These are phyloP conservation scores for Fragum whitleyi DNA, from an alignment of 2,888 invertebrate species.

Conservation along the genomic window DNA sequence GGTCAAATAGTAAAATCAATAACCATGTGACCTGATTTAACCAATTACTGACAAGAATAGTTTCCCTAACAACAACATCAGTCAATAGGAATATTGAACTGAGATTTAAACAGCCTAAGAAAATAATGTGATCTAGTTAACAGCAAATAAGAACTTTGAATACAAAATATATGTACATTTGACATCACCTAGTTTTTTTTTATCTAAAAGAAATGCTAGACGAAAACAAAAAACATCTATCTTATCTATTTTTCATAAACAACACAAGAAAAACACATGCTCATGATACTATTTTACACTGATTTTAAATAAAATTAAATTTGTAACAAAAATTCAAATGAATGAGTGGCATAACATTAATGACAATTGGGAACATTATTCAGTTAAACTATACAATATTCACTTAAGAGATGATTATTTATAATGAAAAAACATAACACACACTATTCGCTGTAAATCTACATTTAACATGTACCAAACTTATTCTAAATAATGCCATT, in stretches of 20 bases:
- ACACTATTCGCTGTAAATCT: slow-evolving; percentile 28
- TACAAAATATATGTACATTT: slow-evolving; percentile 55
- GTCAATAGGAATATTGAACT: slow-evolving; percentile 27
- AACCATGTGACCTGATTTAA: slow-evolving; percentile 39
- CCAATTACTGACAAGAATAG: slow-evolving; percentile 19
- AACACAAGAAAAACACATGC: slow-evolving; percentile 25
- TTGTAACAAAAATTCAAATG: slow-evolving; percentile 25
- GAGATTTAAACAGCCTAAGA: slow-evolving; percentile 34
- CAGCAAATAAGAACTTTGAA: slow-evolving; percentile 31
- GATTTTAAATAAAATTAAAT: slow-evolving; percentile 14
- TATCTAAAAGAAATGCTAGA: slow-evolving; percentile 21
- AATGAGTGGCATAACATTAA: not conserved
- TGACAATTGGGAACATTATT: slow-evolving; percentile 13
- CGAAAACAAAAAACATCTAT: slow-evolving; percentile 12
- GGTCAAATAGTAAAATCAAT: slow-evolving; percentile 13
- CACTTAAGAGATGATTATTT: slow-evolving; percentile 4
- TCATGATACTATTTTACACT: slow-evolving; percentile 17
- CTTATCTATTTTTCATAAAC: not conserved
- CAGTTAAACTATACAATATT: slow-evolving; percentile 14
- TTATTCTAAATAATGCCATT: slow-evolving; percentile 16
- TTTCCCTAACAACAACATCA: slow-evolving; percentile 26
- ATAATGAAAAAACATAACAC: slow-evolving; percentile 20
- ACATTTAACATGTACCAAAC: slow-evolving; percentile 5
- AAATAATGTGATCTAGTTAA: slow-evolving; percentile 39
- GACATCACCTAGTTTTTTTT: slow-evolving; percentile 27